Conservation (phyloP, 53 echinoderm and acorn worm genomes). For the Holothuria scabra region DNA sequence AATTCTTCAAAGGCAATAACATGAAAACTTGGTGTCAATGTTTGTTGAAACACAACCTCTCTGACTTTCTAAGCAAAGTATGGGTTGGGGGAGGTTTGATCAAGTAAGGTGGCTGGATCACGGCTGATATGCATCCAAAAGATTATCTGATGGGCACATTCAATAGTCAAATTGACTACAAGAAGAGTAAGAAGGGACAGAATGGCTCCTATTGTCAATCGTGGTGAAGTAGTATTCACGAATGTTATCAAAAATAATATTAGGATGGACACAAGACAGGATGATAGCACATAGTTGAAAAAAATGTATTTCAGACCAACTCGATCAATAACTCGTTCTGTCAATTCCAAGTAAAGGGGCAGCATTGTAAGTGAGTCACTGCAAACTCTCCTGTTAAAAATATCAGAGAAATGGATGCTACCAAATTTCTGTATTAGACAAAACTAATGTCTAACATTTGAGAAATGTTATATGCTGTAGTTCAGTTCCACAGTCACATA, state of each 20-base stretch:
- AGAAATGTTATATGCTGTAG: no score
- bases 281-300: constrained; percentile 85
- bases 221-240: constrained; percentile 78
- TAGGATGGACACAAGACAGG: constrained; percentile 79
- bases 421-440: no score
- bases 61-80: not conserved
- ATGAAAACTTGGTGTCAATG: no score
- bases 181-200: constrained; percentile 81
- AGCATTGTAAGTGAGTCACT: constrained; percentile 6
- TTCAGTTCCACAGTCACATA: no score
- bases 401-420: not conserved
- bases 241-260: constrained; percentile 82
- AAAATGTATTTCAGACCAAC: constrained; percentile 86
- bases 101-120: constrained; percentile 61
- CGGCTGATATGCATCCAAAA: constrained; percentile 88
- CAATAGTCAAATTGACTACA: constrained; percentile 88
- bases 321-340: constrained; percentile 81
- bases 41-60: not conserved
- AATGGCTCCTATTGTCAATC: constrained; percentile 87
- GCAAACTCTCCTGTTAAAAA: not conserved
- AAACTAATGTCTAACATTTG: no score
- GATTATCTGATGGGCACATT: constrained; percentile 96
- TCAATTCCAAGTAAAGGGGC: constrained; percentile 71
- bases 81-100: not conserved
- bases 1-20: no score